phyloP scores from a whole-genome alignment of 2,113 vertebrate genomes.

The Phrynosoma blainvillii region DNA sequence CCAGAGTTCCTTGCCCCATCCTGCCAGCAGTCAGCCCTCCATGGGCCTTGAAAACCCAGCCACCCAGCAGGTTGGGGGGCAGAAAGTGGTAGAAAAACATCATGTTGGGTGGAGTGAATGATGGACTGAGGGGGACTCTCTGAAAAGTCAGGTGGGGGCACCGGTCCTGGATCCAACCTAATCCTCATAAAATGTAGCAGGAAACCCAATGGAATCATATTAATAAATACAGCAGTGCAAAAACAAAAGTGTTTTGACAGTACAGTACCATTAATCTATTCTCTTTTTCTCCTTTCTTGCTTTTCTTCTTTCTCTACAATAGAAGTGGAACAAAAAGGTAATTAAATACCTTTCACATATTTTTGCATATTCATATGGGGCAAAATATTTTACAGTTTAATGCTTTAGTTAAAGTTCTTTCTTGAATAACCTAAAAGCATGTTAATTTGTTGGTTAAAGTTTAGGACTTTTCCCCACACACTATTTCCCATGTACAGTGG shows the following conservation, averaged over 20 bases:
- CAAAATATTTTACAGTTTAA: constrained; percentile 79
- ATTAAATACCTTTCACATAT: constrained; percentile 90
- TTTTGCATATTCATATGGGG: constrained; percentile 76
- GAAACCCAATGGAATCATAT: constrained; percentile 64
- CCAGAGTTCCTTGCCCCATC: not conserved
- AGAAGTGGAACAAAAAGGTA: constrained; percentile 99
- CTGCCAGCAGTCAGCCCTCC: not conserved
- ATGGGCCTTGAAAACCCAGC: too few relatives aligned
- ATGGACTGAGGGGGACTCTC: not conserved
- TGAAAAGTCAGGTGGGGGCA: not conserved
- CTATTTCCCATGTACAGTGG: not conserved
- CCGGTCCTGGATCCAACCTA: not conserved
- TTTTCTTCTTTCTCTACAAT: constrained; percentile 89
- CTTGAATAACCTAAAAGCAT: constrained; percentile 80
- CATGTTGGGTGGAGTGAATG: too few relatives aligned
- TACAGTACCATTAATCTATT: constrained; percentile 90
- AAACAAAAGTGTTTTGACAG: constrained; percentile 81
- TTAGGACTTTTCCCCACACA: constrained; percentile 55
- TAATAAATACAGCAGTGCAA: constrained; percentile 71
- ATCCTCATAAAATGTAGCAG: constrained; percentile 62
- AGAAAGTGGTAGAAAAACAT: too few relatives aligned
- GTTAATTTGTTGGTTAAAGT: constrained; percentile 70
- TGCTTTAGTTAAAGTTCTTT: constrained; percentile 78
- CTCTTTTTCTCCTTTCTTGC: constrained; percentile 87
- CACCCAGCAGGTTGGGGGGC: too few relatives aligned